Percentiles rank a stretch among this genome's conserved stretches.
Evolutionary conservation across 2,888 invertebrate species (phyloP).

Genomic region (Nymphalis urticae): DNA sequence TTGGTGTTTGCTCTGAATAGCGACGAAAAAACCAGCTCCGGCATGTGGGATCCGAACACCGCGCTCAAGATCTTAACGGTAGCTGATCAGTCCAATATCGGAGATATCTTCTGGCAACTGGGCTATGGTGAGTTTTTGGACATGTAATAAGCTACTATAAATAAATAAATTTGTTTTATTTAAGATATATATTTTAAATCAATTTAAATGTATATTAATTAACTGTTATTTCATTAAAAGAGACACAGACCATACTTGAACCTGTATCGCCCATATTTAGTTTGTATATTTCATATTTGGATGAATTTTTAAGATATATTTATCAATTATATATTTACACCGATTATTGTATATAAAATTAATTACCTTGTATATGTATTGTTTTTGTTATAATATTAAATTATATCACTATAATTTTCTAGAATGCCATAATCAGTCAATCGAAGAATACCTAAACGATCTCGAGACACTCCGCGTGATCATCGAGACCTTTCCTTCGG

Average conservation of each 20-base stretch:
- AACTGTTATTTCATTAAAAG: too few species aligned
- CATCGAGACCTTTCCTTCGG: slow-evolving; percentile 83
- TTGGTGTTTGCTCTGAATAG: slow-evolving; percentile 86
- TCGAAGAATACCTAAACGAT: slow-evolving; percentile 83
- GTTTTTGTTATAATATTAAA: background rate
- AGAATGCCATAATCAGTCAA: slow-evolving; percentile 79
- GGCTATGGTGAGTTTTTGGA: slow-evolving; percentile 83
- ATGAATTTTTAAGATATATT: too few species aligned
- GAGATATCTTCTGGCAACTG: slow-evolving; percentile 87
- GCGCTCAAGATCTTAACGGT: slow-evolving; percentile 85
- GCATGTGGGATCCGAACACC: slow-evolving; percentile 86
- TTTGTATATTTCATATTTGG: too few species aligned
- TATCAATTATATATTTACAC: too few species aligned
- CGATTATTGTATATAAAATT: too few species aligned
- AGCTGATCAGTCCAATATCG: slow-evolving; percentile 83
- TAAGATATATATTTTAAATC: too few species aligned
- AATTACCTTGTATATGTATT: background rate
- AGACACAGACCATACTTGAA: too few species aligned
- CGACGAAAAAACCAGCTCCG: slow-evolving; percentile 68
- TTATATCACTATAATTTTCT: slow-evolving; percentile 32
- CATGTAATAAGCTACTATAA: background rate
- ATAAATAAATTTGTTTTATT: too few species aligned
- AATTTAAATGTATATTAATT: too few species aligned
- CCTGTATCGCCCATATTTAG: too few species aligned
- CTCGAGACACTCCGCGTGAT: slow-evolving; percentile 84